These are phyloP conservation scores for Platycheirus rosarum DNA, from an alignment of 2,888 invertebrate genomes.

Conservation along the genomic window DNA sequence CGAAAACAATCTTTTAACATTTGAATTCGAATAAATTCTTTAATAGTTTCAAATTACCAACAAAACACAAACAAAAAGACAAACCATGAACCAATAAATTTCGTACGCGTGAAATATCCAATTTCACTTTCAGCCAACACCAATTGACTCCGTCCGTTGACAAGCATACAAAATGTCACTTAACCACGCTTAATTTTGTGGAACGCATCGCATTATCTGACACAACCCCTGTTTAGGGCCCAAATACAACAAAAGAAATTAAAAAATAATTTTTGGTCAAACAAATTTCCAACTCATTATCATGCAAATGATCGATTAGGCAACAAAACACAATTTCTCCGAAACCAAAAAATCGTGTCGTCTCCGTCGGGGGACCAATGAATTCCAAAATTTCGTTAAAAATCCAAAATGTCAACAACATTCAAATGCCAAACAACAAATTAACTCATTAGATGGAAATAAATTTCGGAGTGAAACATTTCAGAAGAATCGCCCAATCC, in stretches of 20 bases:
- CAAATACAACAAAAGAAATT: conserved; percentile 33
- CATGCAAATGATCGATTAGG: conserved; percentile 65
- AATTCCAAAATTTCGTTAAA: conserved; percentile 33
- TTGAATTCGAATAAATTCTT: neutral
- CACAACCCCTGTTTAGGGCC: conserved; percentile 26
- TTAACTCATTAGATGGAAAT: conserved; percentile 69
- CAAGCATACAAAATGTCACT: conserved; percentile 43
- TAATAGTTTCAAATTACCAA: conserved; percentile 11
- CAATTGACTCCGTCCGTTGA: conserved; percentile 26
- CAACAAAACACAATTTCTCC: conserved; percentile 10
- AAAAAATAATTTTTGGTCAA: conserved; percentile 62
- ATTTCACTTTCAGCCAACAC: conserved; percentile 50
- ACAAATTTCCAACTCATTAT: conserved; percentile 68
- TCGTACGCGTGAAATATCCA: conserved; percentile 28
- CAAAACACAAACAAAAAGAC: conserved; percentile 4
- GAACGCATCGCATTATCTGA: conserved; percentile 28
- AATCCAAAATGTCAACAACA: conserved; percentile 50
- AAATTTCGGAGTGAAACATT: conserved; percentile 63
- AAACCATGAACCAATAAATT: conserved; percentile 30
- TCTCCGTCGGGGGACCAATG: conserved; percentile 22
- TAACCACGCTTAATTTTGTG: conserved; percentile 28
- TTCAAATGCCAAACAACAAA: conserved; percentile 71
- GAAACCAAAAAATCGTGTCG: conserved; percentile 3
- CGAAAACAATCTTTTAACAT: conserved; percentile 13
- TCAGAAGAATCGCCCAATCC: conserved; percentile 29